Percentiles rank a stretch among this genome's conserved stretches.
phyloP scores from a whole-genome alignment of 2,113 vertebrate genomes.

The Notarius quadriscutis region DNA sequence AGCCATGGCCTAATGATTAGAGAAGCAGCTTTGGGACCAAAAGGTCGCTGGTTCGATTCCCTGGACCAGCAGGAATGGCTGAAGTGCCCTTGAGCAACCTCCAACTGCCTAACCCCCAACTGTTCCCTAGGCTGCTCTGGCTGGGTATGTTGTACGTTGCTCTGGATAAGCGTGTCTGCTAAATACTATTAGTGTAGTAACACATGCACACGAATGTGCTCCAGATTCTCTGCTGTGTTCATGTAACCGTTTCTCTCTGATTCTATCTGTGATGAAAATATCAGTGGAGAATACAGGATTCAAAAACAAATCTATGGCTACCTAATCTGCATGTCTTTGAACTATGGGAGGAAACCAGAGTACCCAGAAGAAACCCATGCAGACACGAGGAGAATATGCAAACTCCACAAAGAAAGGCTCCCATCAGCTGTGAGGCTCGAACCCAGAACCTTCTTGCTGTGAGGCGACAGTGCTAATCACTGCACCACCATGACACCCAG shows the following conservation, averaged over 20 bases:
- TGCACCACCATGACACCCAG: not conserved
- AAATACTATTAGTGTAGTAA: too few species aligned
- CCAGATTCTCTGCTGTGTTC: not conserved
- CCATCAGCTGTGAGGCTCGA: not conserved
- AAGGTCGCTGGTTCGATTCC: too few species aligned
- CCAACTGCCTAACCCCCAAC: too few species aligned
- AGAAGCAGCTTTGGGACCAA: too few species aligned
- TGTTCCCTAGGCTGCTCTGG: too few species aligned
- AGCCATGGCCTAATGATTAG: not conserved
- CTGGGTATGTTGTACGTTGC: too few species aligned
- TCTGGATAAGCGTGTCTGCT: too few species aligned
- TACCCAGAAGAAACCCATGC: not conserved
- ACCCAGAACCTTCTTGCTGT: not conserved
- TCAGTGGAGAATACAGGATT: not conserved
- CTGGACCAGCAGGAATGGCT: too few species aligned
- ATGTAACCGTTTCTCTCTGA: not conserved
- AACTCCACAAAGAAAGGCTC: too few species aligned
- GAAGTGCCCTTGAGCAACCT: too few species aligned
- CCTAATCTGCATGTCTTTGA: not conserved
- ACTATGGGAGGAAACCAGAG: too few species aligned
- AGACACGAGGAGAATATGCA: too few species aligned
- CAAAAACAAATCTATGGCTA: not conserved
- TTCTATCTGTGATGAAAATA: not conserved
- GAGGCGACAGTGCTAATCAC: not conserved
- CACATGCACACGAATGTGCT: not conserved